phyloP scores from a whole-genome alignment of 2,797 vertebrate genomes.

The Falco columbarius region DNA sequence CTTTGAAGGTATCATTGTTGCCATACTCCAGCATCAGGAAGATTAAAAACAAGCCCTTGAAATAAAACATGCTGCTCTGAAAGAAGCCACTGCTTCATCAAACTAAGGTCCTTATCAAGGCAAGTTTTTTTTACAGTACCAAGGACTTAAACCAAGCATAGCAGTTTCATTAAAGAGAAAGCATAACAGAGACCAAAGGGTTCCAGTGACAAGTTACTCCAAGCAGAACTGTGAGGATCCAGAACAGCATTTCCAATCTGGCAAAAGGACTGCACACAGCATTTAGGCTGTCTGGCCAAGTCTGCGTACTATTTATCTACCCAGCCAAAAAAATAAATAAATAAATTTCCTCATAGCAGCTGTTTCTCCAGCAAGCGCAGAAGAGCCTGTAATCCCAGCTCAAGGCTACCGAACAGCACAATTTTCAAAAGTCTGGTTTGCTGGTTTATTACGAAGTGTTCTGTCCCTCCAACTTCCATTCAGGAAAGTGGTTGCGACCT shows the following conservation, averaged over 20 bases:
- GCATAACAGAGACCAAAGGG: background rate
- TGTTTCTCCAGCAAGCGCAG: background rate
- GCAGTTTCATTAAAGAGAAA: background rate
- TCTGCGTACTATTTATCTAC: background rate
- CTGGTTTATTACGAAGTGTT: background rate
- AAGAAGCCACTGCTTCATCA: background rate
- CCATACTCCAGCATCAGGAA: background rate
- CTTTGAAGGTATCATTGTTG: background rate
- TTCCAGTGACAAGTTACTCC: background rate
- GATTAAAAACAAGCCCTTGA: conserved; percentile 2
- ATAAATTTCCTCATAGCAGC: background rate
- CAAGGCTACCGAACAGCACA: background rate
- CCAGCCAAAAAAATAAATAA: background rate
- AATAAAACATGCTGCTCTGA: background rate
- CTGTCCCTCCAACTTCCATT: background rate
- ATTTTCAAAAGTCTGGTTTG: background rate
- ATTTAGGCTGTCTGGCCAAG: background rate
- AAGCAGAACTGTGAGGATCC: background rate
- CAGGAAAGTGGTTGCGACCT: background rate
- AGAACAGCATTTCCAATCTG: background rate
- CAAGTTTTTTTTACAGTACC: background rate
- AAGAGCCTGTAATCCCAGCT: background rate
- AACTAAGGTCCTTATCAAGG: background rate
- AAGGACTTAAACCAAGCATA: background rate
- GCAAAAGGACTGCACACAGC: background rate